Base-by-base conservation (phyloP, 2,113 vertebrate genomes). In the Gadus macrocephalus region DNA sequence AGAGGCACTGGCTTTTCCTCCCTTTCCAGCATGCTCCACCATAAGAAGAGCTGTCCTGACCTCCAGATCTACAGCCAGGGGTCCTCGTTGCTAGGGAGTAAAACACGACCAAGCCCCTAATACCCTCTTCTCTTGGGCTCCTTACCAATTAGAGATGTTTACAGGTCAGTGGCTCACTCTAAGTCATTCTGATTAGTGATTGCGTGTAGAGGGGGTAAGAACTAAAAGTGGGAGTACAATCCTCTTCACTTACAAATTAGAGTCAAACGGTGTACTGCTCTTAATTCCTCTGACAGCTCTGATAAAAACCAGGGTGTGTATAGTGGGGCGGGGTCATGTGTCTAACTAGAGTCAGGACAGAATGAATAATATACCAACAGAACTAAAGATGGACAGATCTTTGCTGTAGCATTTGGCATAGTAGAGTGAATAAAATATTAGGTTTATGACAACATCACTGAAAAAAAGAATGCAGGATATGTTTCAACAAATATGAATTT, bases 111-210 rank as follows among this genome's bases (percentile, higher is more conserved):
- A 86, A 86, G 78, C 78, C 81, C 78, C 84, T 91, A 91, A 92
- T 89, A 87, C 83, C 88, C 84, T 82, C 76, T 49, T 49, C 70
- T 78, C 68, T 81, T 75, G 81, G 83, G 80, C 83, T 89, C 79
- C 76, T 83, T 86, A 79, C 83, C 87, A 89, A 92, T 89, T 90
- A 91, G 88, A 77, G 77, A 87, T 85, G 85, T 80, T 81, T 81
- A 89, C 87, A 89, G 88, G 88, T 88, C 88, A 84, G 81, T 75
- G 82, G 85, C 87, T 87, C 85, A 85, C 84, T 89, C 86, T 87
- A 89, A 89, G 89, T 88, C 86, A 91, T 86, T 81, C 82, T 86
- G 87, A 90, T 89, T 89, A 90, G 85, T 76, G 86, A 86, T 76
- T 81, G 87, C 78, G 84, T 85, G 86, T 83, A 74, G 83, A 70